Evolutionary conservation across 2,797 vertebrate species (phyloP).

Genomic region (Xenops minutus): DNA sequence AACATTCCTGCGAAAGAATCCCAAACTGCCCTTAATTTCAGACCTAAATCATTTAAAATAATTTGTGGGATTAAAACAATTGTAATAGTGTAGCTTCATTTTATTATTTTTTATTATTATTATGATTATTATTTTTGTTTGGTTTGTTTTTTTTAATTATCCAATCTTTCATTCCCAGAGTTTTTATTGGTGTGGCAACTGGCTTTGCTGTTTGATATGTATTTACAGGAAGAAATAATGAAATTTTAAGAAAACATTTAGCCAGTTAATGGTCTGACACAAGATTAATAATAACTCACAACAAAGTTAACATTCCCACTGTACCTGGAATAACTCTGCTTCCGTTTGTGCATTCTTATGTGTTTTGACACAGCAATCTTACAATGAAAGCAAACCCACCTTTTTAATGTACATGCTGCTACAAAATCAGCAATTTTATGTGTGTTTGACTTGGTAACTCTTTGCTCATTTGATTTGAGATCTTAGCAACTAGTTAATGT

Average conservation of each 20-base stretch:
- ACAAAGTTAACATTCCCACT: neutral
- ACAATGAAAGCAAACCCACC: neutral
- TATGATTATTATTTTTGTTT: neutral
- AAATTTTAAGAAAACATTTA: constrained; percentile 22
- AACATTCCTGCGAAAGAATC: constrained; percentile 66
- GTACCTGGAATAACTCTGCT: constrained; percentile 12
- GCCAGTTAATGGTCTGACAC: constrained; percentile 2
- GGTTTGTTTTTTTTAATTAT: constrained; percentile 20
- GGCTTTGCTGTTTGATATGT: constrained; percentile 22
- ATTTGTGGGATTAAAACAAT: constrained; percentile 9
- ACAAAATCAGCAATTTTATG: neutral
- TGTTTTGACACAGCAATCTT: neutral
- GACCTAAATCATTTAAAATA: neutral
- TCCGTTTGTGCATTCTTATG: neutral
- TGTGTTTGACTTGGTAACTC: constrained; percentile 2
- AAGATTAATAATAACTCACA: neutral
- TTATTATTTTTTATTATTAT: neutral
- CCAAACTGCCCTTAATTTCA: neutral
- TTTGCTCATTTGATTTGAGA: constrained; percentile 62
- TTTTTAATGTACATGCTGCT: neutral
- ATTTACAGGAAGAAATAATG: constrained; percentile 30
- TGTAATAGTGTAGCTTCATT: neutral
- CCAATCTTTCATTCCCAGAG: constrained; percentile 29
- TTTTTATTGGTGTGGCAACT: constrained; percentile 59
- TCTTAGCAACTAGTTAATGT: constrained; percentile 77